Evolutionary conservation across 2,797 vertebrate genomes (phyloP), one percentile per base, ranked within the genome.

Genomic region (Antrozous pallidus): DNA sequence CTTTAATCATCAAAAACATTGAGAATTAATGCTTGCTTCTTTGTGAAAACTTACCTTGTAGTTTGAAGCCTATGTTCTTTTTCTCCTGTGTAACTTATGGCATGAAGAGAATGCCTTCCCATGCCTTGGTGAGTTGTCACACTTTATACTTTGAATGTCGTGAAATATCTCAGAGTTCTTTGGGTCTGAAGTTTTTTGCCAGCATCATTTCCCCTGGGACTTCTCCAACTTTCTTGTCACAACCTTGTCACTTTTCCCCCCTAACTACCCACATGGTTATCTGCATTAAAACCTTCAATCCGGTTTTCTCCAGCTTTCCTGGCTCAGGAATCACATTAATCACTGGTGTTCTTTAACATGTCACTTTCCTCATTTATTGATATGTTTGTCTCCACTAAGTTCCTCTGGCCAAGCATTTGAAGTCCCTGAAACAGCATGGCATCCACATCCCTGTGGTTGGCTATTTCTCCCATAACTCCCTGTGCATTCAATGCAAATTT

Each of bases 401-500:
- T 24, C 31, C 80, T 49, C 45, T 0, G 5, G 45, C 18, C 28
- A 38, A 71, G 13, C 24, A 33, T 5, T 24, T 8, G 5, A 18
- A 54, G 49, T 2, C 3, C 47, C 45, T 10, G 0, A 1, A 24
- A 31, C 16, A 14, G 26, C 26, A 3, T 8, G 31, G 31, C 17
- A 33, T 10, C 63, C 3, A 5, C 63, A 33, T 67, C n/a, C 14
- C 49, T 7, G 0, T 0, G 0, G 33, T 8, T 40, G 4, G 1
- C 31, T 61, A 2, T 33, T 24, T 67, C 47, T 81, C 33, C 11
- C 0, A 12, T 1, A 26, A 40, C 28, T 58, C 56, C 70, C 13
- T 1, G 20, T 3, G 26, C 0, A 0, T 3, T n/a, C 56, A 56
- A 1, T 6, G 4, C 0, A 1, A 24, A n/a, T 20, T 7, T 69